These are phyloP conservation scores for Eupsittula cactorum DNA, from an alignment of 2,113 vertebrate genomes.

Conservation along the genomic window DNA sequence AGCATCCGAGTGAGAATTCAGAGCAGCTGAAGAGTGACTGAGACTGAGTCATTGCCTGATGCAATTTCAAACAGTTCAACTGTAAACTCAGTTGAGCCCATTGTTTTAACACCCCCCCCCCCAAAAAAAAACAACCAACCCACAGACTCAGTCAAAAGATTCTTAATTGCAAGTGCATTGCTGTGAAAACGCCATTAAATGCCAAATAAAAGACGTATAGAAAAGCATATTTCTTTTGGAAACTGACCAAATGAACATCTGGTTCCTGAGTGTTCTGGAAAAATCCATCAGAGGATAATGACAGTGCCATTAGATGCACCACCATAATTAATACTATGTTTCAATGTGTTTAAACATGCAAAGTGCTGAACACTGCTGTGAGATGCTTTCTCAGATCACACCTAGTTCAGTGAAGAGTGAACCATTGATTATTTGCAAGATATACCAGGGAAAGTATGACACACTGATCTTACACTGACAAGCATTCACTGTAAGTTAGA, in stretches of 20 bases:
- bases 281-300: conserved; percentile 47
- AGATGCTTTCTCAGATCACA: conserved; percentile 33
- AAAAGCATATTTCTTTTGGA: conserved; percentile 54
- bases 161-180: neutral
- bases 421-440: conserved; percentile 41
- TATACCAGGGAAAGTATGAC: conserved; percentile 35
- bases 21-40: conserved; percentile 38
- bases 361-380: conserved; percentile 6
- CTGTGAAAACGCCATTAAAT: neutral
- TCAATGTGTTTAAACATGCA: conserved; percentile 47
- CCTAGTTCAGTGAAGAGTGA: conserved; percentile 20
- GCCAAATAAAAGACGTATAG: conserved; percentile 26
- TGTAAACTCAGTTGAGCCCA: conserved; percentile 32
- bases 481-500: neutral
- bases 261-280: conserved; percentile 45
- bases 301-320: conserved; percentile 17
- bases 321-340: conserved; percentile 40
- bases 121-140: neutral
- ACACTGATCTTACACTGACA: neutral
- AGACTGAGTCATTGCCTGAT: conserved; percentile 36
- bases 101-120: neutral
- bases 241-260: conserved; percentile 63
- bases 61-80: conserved; percentile 17
- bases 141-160: neutral
- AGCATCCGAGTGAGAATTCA: conserved; percentile 16